Evolutionary conservation across 2,888 invertebrate genomes (phyloP).

Genomic region (Drosophila cracens): DNA sequence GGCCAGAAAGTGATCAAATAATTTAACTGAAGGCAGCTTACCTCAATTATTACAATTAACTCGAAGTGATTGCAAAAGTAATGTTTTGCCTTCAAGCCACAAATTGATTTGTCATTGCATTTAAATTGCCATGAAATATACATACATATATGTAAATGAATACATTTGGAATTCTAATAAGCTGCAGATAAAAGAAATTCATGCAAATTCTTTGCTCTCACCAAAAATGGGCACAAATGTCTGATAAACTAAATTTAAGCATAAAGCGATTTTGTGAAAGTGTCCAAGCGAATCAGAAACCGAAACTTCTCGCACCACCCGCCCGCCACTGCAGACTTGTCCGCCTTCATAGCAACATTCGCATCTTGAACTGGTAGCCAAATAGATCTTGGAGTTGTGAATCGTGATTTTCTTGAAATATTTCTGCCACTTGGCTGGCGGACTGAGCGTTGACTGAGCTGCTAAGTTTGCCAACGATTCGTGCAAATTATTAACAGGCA

Average conservation of each 20-base stretch:
- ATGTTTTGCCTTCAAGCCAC: constrained; percentile 28
- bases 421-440: constrained; percentile 60
- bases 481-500: constrained; percentile 47
- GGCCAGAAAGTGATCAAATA: constrained; percentile 46
- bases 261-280: constrained; percentile 67
- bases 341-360: constrained; percentile 30
- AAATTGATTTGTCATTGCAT: constrained; percentile 72
- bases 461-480: constrained; percentile 39
- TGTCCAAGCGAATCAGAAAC: constrained; percentile 47
- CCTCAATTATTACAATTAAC: constrained; percentile 54
- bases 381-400: constrained; percentile 56
- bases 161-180: neutral
- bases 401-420: constrained; percentile 75
- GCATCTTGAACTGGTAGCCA: constrained; percentile 18
- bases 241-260: constrained; percentile 47
- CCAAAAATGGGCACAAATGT: constrained; percentile 59
- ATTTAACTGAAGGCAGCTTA: constrained; percentile 16
- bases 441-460: constrained; percentile 16
- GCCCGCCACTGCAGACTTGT: neutral
- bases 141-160: neutral
- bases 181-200: constrained; percentile 42
- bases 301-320: neutral
- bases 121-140: constrained; percentile 12
- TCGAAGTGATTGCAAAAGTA: constrained; percentile 31
- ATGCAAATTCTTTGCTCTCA: constrained; percentile 55